These are phyloP conservation scores for Trichogramma evanescens DNA, from an alignment of 2,888 invertebrate species.

Conservation along the genomic window DNA sequence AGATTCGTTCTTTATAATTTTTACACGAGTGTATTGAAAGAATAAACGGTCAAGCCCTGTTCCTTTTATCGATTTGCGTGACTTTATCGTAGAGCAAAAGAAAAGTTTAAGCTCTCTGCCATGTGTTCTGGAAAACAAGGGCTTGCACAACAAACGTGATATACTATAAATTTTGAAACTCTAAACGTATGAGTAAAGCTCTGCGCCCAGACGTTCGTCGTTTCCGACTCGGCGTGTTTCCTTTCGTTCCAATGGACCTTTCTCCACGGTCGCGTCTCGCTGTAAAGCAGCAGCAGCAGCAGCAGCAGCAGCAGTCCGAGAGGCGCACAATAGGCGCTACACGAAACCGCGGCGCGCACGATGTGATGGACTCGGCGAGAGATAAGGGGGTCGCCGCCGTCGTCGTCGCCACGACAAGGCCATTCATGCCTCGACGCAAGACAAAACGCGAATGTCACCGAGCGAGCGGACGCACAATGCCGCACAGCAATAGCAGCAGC, in stretches of 20 bases:
- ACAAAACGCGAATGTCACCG: slow-evolving; percentile 23
- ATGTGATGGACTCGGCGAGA: slow-evolving; percentile 13
- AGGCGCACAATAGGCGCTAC: slow-evolving; percentile 7
- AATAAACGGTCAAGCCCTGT: too few relatives aligned
- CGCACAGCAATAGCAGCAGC: neutral
- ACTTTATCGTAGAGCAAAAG: too few relatives aligned
- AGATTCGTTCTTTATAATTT: too few relatives aligned
- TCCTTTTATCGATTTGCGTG: too few relatives aligned
- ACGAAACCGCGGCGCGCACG: neutral
- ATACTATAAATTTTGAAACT: slow-evolving; percentile 16
- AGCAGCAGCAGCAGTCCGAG: too few relatives aligned
- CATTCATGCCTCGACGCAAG: slow-evolving; percentile 21
- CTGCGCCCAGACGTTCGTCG: slow-evolving; percentile 39
- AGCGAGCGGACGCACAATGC: neutral
- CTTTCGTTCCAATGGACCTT: too few relatives aligned
- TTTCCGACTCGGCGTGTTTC: slow-evolving; percentile 41
- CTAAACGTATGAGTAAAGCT: slow-evolving; percentile 14
- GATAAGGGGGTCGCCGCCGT: slow-evolving; percentile 7
- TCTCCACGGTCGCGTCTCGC: too few relatives aligned
- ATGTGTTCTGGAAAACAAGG: too few relatives aligned
- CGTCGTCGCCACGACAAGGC: neutral
- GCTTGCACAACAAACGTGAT: too few relatives aligned
- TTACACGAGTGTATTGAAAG: too few relatives aligned
- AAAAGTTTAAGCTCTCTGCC: too few relatives aligned
- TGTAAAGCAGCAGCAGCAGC: too few relatives aligned